Conservation (phyloP, 2,797 vertebrate genomes). For the Tiaroga cobitis region DNA sequence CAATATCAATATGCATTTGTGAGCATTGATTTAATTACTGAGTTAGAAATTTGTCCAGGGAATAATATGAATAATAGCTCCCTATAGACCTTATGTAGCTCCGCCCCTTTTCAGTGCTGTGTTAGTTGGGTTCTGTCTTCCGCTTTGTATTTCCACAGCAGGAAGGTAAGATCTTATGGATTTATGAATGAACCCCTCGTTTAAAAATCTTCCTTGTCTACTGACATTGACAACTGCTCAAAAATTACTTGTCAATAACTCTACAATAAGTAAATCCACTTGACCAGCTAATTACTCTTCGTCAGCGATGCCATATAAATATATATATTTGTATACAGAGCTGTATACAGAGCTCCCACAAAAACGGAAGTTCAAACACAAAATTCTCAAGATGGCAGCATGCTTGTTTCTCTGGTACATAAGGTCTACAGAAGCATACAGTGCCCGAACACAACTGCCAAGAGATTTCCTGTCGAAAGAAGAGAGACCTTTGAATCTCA, state of each 20-base stretch:
- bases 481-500: neutral
- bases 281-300: neutral
- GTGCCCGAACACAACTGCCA: neutral
- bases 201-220: neutral
- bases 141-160: neutral
- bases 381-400: neutral
- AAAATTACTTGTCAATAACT: neutral
- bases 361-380: neutral
- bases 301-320: neutral
- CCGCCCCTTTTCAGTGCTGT: neutral
- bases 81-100: neutral
- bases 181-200: neutral
- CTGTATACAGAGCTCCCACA: neutral
- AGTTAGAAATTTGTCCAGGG: constrained; percentile 31
- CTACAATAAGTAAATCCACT: neutral
- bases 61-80: constrained; percentile 28
- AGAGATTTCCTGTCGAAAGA: constrained; percentile 6
- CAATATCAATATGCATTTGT: constrained; percentile 40
- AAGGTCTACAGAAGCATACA: neutral
- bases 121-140: neutral
- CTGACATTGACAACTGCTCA: neutral
- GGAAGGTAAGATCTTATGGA: neutral
- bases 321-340: neutral
- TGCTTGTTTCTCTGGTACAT: neutral
- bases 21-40: constrained; percentile 49